These are phyloP conservation scores for Tridacna gigas DNA, from an alignment of 2,888 invertebrate genomes.

Conservation along the genomic window DNA sequence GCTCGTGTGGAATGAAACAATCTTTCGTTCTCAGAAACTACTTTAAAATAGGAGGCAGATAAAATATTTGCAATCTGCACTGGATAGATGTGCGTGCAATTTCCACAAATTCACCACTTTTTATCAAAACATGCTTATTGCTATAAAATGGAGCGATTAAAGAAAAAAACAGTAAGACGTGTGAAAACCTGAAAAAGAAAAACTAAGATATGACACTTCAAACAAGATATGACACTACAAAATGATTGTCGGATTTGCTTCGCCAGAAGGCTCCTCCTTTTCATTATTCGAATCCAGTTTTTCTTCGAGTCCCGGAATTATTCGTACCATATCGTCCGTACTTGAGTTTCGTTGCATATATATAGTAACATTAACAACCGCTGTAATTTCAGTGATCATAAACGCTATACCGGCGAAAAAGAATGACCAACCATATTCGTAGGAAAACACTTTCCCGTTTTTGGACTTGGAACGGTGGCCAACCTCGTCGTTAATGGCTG, in stretches of 20 bases:
- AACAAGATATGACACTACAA: slow-evolving; percentile 32
- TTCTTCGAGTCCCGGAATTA: slow-evolving; percentile 72
- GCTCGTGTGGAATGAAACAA: too few species aligned
- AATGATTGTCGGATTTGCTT: slow-evolving; percentile 68
- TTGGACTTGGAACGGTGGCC: slow-evolving; percentile 76
- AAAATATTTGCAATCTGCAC: too few species aligned
- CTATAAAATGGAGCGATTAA: too few species aligned
- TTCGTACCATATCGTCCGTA: slow-evolving; percentile 76
- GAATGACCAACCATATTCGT: slow-evolving; percentile 84
- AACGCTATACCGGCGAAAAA: slow-evolving; percentile 82
- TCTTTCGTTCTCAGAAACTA: too few species aligned
- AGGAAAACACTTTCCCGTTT: slow-evolving; percentile 75
- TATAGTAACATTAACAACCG: slow-evolving; percentile 81
- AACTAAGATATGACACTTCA: neutral
- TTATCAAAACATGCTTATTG: too few species aligned
- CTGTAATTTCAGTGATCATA: slow-evolving; percentile 79
- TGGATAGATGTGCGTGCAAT: too few species aligned
- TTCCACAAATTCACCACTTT: too few species aligned
- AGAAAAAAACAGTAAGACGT: too few species aligned
- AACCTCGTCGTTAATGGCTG: slow-evolving; percentile 83
- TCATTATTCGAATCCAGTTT: slow-evolving; percentile 63
- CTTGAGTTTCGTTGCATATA: slow-evolving; percentile 79
- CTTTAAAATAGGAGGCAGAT: too few species aligned
- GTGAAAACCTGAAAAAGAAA: neutral
- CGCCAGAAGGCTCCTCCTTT: slow-evolving; percentile 49